phyloP scores from a whole-genome alignment of 1,140 invertebrate species.

The Oedothorax gibbosus region DNA sequence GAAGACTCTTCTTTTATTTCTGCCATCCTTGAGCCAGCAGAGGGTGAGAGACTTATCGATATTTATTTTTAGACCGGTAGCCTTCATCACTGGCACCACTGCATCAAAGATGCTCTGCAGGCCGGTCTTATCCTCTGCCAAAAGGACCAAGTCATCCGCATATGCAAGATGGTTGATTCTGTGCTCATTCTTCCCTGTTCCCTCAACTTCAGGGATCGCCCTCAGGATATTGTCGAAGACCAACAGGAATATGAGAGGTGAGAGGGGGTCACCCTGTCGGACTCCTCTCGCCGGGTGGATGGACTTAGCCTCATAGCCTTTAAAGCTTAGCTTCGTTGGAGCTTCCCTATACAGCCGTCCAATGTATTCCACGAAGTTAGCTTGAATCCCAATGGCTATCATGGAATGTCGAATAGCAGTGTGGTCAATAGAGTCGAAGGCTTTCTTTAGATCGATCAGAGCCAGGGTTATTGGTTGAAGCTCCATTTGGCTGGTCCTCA shows the following conservation, averaged over 20 bases:
- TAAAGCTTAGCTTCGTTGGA: neutral
- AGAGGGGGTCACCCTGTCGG: neutral
- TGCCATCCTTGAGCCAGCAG: neutral
- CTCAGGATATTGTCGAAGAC: neutral
- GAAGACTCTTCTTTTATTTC: neutral
- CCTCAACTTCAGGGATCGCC: neutral
- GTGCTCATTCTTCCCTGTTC: neutral
- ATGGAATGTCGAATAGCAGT: neutral
- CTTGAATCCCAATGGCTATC: neutral
- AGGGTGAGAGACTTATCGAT: neutral
- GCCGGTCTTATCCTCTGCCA: neutral
- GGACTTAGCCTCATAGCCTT: neutral
- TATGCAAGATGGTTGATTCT: neutral
- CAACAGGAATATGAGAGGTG: neutral
- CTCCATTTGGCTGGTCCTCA: neutral
- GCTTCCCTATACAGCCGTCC: neutral
- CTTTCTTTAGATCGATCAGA: neutral
- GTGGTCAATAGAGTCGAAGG: neutral
- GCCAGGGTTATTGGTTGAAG: neutral
- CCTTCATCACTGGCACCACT: neutral
- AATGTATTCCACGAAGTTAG: neutral
- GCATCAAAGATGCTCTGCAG: neutral
- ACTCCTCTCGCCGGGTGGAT: neutral
- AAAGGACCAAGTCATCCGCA: neutral
- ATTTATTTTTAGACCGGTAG: neutral